Evolutionary conservation across 2,797 vertebrate genomes (phyloP).

Genomic region (Anguilla obscura): DNA sequence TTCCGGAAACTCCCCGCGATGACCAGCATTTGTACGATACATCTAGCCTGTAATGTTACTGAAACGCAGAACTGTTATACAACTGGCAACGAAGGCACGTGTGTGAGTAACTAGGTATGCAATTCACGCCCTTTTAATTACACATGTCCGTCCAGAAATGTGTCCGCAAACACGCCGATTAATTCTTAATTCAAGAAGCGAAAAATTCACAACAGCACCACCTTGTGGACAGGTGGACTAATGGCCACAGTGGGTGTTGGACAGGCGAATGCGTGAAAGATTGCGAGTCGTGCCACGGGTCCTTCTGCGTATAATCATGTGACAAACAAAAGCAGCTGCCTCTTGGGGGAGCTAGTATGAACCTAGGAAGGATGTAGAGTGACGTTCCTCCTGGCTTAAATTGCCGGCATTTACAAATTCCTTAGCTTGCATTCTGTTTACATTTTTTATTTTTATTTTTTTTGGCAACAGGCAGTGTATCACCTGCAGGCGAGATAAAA

Average conservation of each 20-base stretch:
- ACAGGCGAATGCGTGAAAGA: too few relatives aligned
- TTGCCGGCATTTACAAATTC: neutral
- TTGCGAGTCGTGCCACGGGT: neutral
- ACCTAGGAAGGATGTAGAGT: neutral
- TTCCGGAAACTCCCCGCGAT: slow-evolving; percentile 67
- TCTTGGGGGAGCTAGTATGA: neutral
- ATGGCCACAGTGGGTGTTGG: slow-evolving; percentile 60
- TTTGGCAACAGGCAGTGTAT: neutral
- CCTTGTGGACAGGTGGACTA: slow-evolving; percentile 61
- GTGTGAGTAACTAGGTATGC: slow-evolving; percentile 71
- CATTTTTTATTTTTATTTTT: neutral
- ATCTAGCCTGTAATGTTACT: slow-evolving; percentile 31
- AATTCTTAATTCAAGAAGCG: neutral
- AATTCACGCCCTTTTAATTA: slow-evolving; percentile 58
- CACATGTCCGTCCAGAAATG: neutral
- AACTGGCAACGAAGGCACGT: slow-evolving; percentile 77
- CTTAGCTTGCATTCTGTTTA: neutral
- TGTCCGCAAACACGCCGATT: neutral
- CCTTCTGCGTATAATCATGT: neutral
- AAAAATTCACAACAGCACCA: slow-evolving; percentile 37
- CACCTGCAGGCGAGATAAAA: slow-evolving; percentile 3
- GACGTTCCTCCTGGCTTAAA: neutral
- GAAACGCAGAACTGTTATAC: slow-evolving; percentile 56
- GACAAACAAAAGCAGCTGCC: slow-evolving; percentile 1
- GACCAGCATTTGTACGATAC: slow-evolving; percentile 52